Conservation (phyloP, 2,113 vertebrate species). For the Oxyruncus cristatus region DNA sequence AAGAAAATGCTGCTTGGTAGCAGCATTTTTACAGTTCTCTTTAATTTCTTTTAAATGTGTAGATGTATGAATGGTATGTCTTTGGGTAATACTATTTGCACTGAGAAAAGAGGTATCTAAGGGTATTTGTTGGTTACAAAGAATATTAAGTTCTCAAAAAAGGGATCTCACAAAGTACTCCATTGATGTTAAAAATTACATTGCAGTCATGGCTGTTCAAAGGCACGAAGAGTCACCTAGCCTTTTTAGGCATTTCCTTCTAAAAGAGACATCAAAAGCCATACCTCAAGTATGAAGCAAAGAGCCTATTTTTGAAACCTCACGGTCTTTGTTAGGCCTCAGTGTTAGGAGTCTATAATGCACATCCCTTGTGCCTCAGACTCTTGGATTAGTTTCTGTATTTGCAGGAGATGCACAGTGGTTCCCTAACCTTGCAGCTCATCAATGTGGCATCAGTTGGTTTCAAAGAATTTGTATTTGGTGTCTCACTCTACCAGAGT, state of each 20-base stretch:
- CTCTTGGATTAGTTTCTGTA: neutral
- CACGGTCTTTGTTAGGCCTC: neutral
- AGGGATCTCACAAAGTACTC: neutral
- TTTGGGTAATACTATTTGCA: neutral
- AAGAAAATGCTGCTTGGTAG: neutral
- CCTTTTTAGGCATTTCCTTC: neutral
- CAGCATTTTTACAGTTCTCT: neutral
- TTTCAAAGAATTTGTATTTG: neutral
- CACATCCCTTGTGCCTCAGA: neutral
- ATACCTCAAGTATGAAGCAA: neutral
- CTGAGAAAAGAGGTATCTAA: neutral
- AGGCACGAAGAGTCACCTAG: neutral
- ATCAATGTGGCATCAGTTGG: neutral
- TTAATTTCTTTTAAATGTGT: neutral
- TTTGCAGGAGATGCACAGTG: neutral
- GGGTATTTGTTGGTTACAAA: neutral
- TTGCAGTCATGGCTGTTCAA: neutral
- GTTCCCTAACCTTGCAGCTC: neutral
- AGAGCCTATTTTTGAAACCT: neutral
- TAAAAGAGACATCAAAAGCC: neutral
- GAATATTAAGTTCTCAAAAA: neutral
- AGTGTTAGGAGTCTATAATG: neutral
- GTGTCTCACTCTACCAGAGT: fast-evolving
- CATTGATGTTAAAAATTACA: neutral
- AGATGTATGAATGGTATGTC: neutral